These are phyloP conservation scores for Cochlearius cochlearius DNA, from an alignment of 2,113 vertebrate species.

Conservation along the genomic window DNA sequence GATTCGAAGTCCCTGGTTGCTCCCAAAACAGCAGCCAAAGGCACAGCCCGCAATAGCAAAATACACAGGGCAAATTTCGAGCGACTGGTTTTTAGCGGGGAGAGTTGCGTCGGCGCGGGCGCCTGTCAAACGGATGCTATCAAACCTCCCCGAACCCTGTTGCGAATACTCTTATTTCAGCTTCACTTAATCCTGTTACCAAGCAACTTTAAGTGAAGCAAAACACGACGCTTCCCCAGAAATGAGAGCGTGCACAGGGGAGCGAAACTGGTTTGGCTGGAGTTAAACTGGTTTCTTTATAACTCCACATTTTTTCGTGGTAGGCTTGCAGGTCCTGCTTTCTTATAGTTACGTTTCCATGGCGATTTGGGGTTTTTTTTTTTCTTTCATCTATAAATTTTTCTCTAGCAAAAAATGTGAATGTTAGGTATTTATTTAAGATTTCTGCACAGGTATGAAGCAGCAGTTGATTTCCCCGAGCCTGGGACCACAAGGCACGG, in stretches of 20 bases:
- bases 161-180: background rate
- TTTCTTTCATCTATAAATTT: background rate
- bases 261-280: background rate
- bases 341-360: background rate
- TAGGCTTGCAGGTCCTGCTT: background rate
- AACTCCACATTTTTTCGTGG: background rate
- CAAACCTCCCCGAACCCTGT: background rate
- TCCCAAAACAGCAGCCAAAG: background rate
- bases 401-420: background rate
- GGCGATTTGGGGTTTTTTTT: background rate
- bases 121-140: background rate
- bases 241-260: background rate
- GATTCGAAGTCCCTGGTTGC: background rate
- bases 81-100: background rate
- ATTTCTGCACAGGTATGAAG: background rate
- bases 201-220: background rate
- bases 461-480: fast-evolving
- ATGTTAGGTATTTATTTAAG: fast-evolving
- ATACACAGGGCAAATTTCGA: background rate
- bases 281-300: background rate
- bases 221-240: background rate
- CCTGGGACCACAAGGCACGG: background rate
- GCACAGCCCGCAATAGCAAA: background rate
- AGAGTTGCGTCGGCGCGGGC: background rate
- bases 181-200: background rate